Evolutionary conservation across 2,113 vertebrate genomes (phyloP), one percentile per base, ranked within the genome.

Genomic region (Oxyruncus cristatus): DNA sequence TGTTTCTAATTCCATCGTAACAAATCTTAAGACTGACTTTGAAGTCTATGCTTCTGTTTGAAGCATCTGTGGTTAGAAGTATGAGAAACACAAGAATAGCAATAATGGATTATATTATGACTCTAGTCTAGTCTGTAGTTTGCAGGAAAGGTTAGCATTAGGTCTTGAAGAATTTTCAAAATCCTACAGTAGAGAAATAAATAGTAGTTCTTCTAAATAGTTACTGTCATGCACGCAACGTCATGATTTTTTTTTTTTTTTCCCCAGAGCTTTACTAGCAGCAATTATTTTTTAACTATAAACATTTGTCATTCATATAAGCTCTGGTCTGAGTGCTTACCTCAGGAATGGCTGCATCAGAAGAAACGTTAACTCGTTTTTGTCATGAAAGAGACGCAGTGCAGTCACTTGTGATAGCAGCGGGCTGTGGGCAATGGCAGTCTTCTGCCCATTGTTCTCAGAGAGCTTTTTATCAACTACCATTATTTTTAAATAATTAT

Each of bases 371-470:
- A 50, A 55, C 52, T 86, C 85, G 27, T 56, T 85, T 66, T 8
- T 66, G 27, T 70, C 11, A 17, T 55, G 56, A 59, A 63, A 58
- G 44, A 56, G 39, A 35, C 10, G 15, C 46, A 55, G n/a, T 71
- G 7, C 37, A 24, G 9, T 68, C 47, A 59, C 11, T 93, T 74
- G 28, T 8, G 8, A 33, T 42, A 41, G 23, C 46, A 80, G 50
- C 1, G 1, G 44, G 32, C 28, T 44, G 35, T 6, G 2, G 56
- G 39, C 0, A 1, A 6, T 74, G 32, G 22, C 63, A 27, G 9
- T 79, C 24, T 63, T 92, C 62, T 74, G 41, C 30, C 32, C 4
- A 0, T 2, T 68, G 24, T 73, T 91, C 22, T 42, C 21, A 39
- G n/a, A 44, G 59, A 62, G 27, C 18, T 67, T 72, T 92, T 76